Conservation (phyloP, 23 tunicate species). For the Halocynthia aurantium region DNA sequence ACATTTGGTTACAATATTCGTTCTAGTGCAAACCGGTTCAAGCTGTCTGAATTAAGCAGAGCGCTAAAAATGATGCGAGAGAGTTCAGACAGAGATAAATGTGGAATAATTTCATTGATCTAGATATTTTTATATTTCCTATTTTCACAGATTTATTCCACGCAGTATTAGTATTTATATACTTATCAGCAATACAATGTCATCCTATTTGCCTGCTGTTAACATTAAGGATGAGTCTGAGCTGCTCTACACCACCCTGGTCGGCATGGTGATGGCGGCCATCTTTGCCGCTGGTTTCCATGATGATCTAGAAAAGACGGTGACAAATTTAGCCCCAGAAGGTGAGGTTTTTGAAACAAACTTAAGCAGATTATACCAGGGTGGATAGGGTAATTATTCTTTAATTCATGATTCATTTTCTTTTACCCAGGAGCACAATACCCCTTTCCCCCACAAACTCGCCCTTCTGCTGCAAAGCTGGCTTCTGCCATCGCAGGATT, state of each 20-base stretch:
- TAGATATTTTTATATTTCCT: too few species aligned
- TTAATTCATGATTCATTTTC: too few species aligned
- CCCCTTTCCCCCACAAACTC: slow-evolving; percentile 85
- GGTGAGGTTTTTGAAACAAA: slow-evolving; percentile 5
- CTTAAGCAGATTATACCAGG: too few species aligned
- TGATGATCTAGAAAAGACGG: slow-evolving; percentile 77
- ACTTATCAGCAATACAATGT: slow-evolving; percentile 2
- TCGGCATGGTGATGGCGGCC: slow-evolving; percentile 88
- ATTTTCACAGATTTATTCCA: too few species aligned
- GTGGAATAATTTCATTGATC: too few species aligned
- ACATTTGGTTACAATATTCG: too few species aligned
- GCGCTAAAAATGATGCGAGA: too few species aligned
- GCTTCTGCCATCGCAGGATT: slow-evolving; percentile 78
- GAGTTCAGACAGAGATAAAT: too few species aligned
- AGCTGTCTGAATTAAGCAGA: too few species aligned
- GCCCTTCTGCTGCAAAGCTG: slow-evolving; percentile 72
- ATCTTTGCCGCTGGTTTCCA: slow-evolving; percentile 80
- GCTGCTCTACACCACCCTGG: slow-evolving; percentile 56
- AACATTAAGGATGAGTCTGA: slow-evolving; percentile 56
- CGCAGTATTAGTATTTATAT: too few species aligned
- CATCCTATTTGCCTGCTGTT: slow-evolving; percentile 1
- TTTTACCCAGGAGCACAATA: slow-evolving; percentile 39
- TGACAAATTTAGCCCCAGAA: slow-evolving; percentile 74
- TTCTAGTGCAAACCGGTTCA: too few species aligned
- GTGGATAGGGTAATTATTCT: too few species aligned